Percentiles rank a stretch among this genome's conserved stretches.
Evolutionary conservation across 2,113 vertebrate genomes (phyloP).

Genomic region (Fulica atra): DNA sequence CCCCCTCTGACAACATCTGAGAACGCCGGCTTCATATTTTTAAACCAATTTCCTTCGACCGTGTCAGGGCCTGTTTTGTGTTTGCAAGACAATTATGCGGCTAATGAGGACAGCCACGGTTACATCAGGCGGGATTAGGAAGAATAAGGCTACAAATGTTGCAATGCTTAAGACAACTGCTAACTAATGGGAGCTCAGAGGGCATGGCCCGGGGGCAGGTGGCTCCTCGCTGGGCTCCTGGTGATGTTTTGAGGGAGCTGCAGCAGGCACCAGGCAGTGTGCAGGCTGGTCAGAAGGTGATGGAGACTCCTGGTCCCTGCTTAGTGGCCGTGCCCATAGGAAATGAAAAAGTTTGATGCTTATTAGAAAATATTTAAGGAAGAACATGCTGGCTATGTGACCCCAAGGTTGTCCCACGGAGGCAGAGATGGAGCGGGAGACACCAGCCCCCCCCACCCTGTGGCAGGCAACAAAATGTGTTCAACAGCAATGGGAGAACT

Average conservation of each 20-base stretch:
- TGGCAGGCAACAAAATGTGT: not conserved
- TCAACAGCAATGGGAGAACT: not conserved
- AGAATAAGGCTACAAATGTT: slow-evolving; percentile 51
- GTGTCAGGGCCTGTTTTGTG: slow-evolving; percentile 66
- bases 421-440: not conserved
- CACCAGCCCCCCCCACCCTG: not conserved
- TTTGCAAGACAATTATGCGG: slow-evolving; percentile 66
- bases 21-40: slow-evolving; percentile 34
- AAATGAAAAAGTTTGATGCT: not conserved
- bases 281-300: not conserved
- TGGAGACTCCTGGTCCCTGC: not conserved
- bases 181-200: slow-evolving; percentile 21
- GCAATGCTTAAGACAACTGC: slow-evolving; percentile 9
- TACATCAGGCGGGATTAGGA: slow-evolving; percentile 55
- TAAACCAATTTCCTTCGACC: slow-evolving; percentile 60
- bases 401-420: not conserved
- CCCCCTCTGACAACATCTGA: slow-evolving; percentile 8
- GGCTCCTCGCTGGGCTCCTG: not conserved
- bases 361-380: not conserved
- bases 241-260: not conserved
- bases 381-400: fast-evolving
- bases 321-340: not conserved
- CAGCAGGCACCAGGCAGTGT: not conserved
- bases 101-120: slow-evolving; percentile 65
- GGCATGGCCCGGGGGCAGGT: not conserved